Evolutionary conservation across 2,797 vertebrate genomes (phyloP), one percentile per base, ranked within the genome.

Genomic region (Dallia pectoralis): DNA sequence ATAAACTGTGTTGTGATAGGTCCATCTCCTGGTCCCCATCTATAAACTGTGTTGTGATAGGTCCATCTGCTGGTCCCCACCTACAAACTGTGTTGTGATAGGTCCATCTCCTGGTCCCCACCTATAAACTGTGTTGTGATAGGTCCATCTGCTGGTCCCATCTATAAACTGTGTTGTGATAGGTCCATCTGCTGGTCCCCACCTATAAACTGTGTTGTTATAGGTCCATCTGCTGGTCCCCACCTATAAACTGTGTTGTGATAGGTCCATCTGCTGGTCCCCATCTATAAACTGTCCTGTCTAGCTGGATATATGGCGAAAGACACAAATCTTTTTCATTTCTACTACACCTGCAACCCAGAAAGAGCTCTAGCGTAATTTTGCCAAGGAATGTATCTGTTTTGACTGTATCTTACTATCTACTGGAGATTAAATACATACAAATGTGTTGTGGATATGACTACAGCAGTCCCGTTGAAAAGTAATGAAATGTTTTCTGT

Each of bases 201-300:
- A 92, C 93, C 93, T 94, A 93, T 95, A 95, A 96, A 96, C 95
- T 92, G 93, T 94, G 86, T 94, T 91, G 94, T 93, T 89, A 94
- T 73, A 89, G 89, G 92, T 91, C 93, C 91, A 87, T 93, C 90
- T 92, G 92, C 89, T 84, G 74, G 75, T 85, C 78, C 90, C 93
- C 93, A 92, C 93, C 93, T 94, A 93, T 95, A 95, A 96, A 96
- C 95, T 92, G 93, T 94, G 93, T 92, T 88, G 89, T 83, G 90
- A 94, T 73, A 89, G 89, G 92, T 91, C 93, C 91, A 87, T 93
- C 90, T 92, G 92, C 89, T 84, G 74, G 75, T 85, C 78, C 90
- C 93, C 93, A 92, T 93, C 93, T 94, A 93, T 95, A 95, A 96
- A 96, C 95, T 92, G 93, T 94, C 86, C 94, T 91, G 94, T 93